Evolutionary conservation across 1,140 invertebrate species (phyloP).

Genomic region (Lanistes nyassanus): DNA sequence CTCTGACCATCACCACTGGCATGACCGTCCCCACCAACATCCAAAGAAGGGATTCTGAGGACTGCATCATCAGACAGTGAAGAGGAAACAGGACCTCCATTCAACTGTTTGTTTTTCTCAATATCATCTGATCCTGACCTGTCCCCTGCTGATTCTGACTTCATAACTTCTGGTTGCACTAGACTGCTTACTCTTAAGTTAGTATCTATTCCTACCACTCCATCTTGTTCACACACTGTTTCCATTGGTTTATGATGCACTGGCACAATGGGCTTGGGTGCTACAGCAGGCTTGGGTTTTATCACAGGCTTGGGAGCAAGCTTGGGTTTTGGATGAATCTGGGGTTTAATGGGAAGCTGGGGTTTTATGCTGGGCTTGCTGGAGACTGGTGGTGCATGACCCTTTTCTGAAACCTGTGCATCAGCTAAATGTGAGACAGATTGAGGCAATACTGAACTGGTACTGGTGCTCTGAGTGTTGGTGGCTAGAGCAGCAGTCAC

Average conservation of each 20-base stretch:
- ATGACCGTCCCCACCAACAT: no score
- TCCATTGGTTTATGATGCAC: neutral
- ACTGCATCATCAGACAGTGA: no score
- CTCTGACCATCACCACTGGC: no score
- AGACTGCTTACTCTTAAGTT: slow-evolving; percentile 24
- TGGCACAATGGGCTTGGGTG: slow-evolving; percentile 35
- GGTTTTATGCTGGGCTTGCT: neutral
- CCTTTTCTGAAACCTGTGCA: neutral
- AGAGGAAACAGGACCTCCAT: slow-evolving; percentile 6
- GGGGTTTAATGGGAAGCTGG: slow-evolving; percentile 9
- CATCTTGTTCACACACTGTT: neutral
- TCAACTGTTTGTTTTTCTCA: slow-evolving; percentile 1
- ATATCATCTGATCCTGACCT: neutral
- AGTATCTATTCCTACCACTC: neutral
- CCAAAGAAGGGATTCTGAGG: no score
- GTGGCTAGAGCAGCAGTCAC: no score
- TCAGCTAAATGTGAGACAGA: neutral
- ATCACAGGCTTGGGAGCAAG: slow-evolving; percentile 48
- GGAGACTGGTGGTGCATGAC: neutral
- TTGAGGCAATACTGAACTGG: slow-evolving; percentile 12
- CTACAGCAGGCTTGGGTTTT: slow-evolving; percentile 43
- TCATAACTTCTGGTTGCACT: slow-evolving; percentile 35
- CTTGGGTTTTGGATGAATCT: slow-evolving; percentile 35
- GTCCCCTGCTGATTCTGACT: slow-evolving; percentile 24
- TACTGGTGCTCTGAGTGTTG: neutral